These are phyloP conservation scores for Epinotia bilunana DNA, from an alignment of 2,888 invertebrate genomes.

Conservation along the genomic window DNA sequence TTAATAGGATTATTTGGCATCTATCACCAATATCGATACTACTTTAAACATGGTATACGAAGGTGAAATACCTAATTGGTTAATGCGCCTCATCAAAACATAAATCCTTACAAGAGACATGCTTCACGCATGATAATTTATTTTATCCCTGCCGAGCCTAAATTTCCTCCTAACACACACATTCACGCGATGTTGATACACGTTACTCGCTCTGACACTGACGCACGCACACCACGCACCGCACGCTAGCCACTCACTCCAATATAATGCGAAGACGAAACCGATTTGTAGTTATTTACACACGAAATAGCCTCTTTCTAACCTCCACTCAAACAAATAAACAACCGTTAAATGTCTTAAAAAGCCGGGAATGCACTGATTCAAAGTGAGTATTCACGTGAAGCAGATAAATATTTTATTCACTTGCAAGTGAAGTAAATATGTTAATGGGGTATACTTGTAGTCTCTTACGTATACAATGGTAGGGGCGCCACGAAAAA, in stretches of 20 bases:
- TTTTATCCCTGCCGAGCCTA: conserved; percentile 80
- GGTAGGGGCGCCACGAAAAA: conserved; percentile 39
- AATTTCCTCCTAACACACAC: conserved; percentile 76
- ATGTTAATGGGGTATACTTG: conserved; percentile 36
- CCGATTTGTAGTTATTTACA: conserved; percentile 56
- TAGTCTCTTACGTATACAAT: conserved; percentile 31
- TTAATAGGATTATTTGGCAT: conserved; percentile 85
- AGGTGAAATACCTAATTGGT: conserved; percentile 79
- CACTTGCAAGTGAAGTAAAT: conserved; percentile 55
- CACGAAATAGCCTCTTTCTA: conserved; percentile 62
- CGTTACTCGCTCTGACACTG: conserved; percentile 49
- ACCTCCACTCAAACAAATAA: conserved; percentile 52
- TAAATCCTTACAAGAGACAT: conserved; percentile 65
- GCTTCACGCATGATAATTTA: conserved; percentile 60
- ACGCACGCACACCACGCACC: conserved; percentile 47
- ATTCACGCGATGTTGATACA: conserved; percentile 50
- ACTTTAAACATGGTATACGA: conserved; percentile 81
- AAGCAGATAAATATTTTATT: conserved; percentile 59
- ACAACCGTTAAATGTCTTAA: conserved; percentile 53
- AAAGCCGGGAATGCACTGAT: conserved; percentile 53
- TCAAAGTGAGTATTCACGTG: conserved; percentile 51
- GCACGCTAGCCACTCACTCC: conserved; percentile 52
- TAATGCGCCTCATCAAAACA: conserved; percentile 73
- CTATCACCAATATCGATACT: conserved; percentile 82
- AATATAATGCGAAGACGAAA: conserved; percentile 57